Percentiles rank a stretch among this genome's conserved stretches.
Conservation (phyloP, 2,797 vertebrate genomes). For the Brachymystax lenok region DNA sequence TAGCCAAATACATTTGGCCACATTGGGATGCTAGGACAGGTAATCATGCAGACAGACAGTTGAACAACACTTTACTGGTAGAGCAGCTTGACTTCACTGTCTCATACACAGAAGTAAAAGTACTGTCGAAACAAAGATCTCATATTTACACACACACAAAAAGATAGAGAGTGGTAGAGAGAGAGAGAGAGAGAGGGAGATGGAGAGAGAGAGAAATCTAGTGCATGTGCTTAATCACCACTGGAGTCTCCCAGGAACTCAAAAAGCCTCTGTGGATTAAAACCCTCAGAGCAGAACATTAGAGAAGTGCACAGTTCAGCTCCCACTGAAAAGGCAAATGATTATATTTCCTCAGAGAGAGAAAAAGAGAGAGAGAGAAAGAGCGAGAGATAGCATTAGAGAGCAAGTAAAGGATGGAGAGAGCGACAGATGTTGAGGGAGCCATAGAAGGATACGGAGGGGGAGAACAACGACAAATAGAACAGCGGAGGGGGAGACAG, state of each 20-base stretch:
- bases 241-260: constrained; percentile 64
- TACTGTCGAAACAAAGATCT: constrained; percentile 15
- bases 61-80: background rate
- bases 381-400: constrained; percentile 11
- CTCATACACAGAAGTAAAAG: constrained; percentile 21
- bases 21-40: background rate
- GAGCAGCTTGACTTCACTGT: background rate
- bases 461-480: background rate
- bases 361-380: background rate
- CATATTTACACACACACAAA: constrained; percentile 6
- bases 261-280: constrained; percentile 59
- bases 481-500: background rate
- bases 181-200: background rate
- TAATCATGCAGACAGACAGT: constrained; percentile 7
- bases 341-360: constrained; percentile 48
- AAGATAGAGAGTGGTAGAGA: background rate
- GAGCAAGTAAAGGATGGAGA: constrained; percentile 13
- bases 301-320: constrained; percentile 72
- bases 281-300: constrained; percentile 62
- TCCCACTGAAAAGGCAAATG: constrained; percentile 60
- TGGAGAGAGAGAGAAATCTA: background rate
- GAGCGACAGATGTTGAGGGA: constrained; percentile 46
- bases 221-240: constrained; percentile 54
- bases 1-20: background rate
- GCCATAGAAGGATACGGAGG: constrained; percentile 25